Percentiles rank a stretch among this genome's conserved stretches.
phyloP scores from a whole-genome alignment of 2,113 vertebrate species.

The Perognathus longimembris region DNA sequence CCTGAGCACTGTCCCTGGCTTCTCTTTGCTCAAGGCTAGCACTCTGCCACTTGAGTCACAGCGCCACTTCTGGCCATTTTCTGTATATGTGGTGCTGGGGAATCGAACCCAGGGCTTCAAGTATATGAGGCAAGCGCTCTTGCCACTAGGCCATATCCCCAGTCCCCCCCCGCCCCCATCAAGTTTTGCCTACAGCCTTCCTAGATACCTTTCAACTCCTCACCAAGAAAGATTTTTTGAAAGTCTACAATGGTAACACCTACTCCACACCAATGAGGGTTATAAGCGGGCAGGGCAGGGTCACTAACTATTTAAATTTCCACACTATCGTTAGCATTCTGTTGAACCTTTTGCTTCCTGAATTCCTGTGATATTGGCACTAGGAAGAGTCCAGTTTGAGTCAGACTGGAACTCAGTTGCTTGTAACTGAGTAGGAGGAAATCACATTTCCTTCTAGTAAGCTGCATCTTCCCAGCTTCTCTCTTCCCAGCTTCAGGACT shows the following conservation, averaged over 20 bases:
- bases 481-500: neutral
- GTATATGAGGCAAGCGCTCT: too few relatives aligned
- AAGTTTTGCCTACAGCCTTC: neutral
- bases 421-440: fast-evolving
- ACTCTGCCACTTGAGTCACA: too few relatives aligned
- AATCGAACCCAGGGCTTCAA: too few relatives aligned
- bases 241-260: neutral
- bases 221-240: neutral
- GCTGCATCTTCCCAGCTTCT: neutral
- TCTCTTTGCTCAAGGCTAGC: too few relatives aligned
- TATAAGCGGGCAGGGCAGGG: neutral
- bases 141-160: too few relatives aligned
- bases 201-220: neutral
- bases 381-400: neutral
- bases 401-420: too few relatives aligned
- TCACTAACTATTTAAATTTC: too few relatives aligned
- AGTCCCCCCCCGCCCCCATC: too few relatives aligned
- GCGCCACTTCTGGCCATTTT: too few relatives aligned
- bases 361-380: neutral
- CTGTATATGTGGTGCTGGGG: too few relatives aligned
- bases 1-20: too few relatives aligned
- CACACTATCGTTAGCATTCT: neutral
- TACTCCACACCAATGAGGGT: neutral
- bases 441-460: neutral
- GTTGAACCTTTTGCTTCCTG: neutral